Conservation (phyloP, 2,797 vertebrate genomes). For the Eidolon dupreanum region DNA sequence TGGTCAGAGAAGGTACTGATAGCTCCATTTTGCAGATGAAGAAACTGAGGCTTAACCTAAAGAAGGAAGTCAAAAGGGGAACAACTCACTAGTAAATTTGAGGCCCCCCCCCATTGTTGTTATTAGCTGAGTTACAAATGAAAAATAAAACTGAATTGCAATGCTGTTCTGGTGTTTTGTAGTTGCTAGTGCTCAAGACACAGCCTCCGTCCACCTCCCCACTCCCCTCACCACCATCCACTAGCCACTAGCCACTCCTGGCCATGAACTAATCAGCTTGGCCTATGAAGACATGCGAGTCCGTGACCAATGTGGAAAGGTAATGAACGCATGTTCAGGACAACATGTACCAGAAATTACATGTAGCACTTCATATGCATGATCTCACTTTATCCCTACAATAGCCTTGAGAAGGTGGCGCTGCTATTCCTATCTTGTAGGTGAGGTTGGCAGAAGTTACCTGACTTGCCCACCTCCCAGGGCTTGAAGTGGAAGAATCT, state of each 20-base stretch:
- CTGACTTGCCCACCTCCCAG: neutral
- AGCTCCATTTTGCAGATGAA: slow-evolving; percentile 63
- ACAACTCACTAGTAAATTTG: neutral
- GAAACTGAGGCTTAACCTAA: slow-evolving; percentile 73
- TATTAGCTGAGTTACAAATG: neutral
- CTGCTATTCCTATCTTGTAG: neutral
- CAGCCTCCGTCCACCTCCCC: neutral
- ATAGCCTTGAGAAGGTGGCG: too few species aligned
- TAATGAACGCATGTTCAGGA: neutral
- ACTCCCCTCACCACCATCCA: neutral
- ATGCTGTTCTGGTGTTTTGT: fast-evolving
- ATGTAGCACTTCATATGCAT: fast-evolving
- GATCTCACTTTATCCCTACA: neutral
- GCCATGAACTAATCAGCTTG: neutral
- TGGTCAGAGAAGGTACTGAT: neutral
- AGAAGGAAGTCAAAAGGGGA: neutral
- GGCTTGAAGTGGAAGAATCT: neutral
- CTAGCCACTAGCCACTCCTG: neutral
- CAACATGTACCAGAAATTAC: neutral
- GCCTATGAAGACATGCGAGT: neutral
- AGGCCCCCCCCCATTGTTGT: neutral
- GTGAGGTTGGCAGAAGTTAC: neutral
- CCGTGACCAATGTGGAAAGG: neutral
- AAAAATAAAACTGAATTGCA: neutral
- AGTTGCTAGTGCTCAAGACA: neutral